These are phyloP conservation scores for Hemiscyllium ocellatum DNA, from an alignment of 2,113 vertebrate genomes.

Conservation along the genomic window DNA sequence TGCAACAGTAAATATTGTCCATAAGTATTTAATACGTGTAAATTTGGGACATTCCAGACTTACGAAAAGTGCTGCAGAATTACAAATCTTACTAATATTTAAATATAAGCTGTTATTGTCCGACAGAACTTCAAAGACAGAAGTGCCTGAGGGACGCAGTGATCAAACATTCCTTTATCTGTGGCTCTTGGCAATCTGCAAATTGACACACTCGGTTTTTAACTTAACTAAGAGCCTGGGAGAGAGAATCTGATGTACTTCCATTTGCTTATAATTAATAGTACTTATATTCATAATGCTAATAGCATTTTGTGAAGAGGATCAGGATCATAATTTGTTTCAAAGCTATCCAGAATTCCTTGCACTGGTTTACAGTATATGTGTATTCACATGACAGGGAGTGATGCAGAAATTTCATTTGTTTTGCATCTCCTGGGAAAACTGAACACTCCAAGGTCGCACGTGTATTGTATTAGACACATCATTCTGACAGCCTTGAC, in stretches of 20 bases:
- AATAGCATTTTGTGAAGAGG: not conserved
- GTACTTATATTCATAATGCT: not conserved
- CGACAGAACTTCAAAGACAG: not conserved
- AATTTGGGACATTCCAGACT: not conserved
- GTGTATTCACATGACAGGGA: not conserved
- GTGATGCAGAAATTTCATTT: slow-evolving; percentile 1
- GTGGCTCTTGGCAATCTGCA: not conserved
- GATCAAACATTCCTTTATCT: not conserved
- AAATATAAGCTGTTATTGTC: not conserved
- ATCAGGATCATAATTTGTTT: not conserved
- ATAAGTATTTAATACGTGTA: not conserved
- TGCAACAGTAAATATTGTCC: not conserved
- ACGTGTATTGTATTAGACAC: not conserved
- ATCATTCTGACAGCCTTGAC: not conserved
- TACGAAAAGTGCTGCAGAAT: not conserved
- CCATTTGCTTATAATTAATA: not conserved
- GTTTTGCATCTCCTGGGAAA: slow-evolving; percentile 2
- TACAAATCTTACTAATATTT: not conserved
- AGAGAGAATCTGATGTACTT: not conserved
- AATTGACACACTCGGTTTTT: not conserved
- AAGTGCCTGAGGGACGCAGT: not conserved
- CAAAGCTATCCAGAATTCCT: not conserved
- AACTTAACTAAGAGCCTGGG: not conserved
- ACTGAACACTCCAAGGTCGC: slow-evolving; percentile 14
- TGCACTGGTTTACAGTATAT: not conserved